Evolutionary conservation across 2,113 vertebrate species (phyloP), one percentile per base, ranked within the genome.

Genomic region (Cricetomys ansorgei): DNA sequence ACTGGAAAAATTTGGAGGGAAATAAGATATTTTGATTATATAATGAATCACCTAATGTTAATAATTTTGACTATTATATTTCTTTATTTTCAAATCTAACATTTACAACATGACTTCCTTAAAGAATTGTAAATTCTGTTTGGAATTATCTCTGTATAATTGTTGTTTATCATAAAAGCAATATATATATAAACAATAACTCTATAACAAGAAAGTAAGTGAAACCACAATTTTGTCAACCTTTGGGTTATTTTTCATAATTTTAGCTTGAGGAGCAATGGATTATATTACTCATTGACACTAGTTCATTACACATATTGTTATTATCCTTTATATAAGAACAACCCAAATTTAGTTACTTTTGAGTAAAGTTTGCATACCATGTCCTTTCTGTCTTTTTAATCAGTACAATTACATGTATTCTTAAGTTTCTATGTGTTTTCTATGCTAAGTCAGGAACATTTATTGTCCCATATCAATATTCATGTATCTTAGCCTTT

Each of bases 161-260:
- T 86, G 8, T 72, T 85, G 45, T 6, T 17, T 81, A 25, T 65
- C 16, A 72, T 89, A 50, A 76, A 91, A 59, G 3, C 11, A 91
- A 37, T 89, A 88, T 3, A 50, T 69, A 53, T 29, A 45, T 93
- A 59, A 86, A 73, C 31, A 70, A 27, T 59, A 94, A 81, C 2
- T 70, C 31, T 95, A 73, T 55, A 88, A 15, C 25, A 31, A 77
- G 40, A 88, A 92, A 96, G 2, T 70, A 76, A 94, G 45, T 90
- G 27, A 76, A 11, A 76, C 21, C 6, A 27, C 8, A 77, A 8
- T 92, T 93, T 92, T 45, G 8, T 10, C 86, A 95, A 67, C 88
- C 48, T 92, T 94, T 83, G 86, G 67, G 90, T 85, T 93, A 75
- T 67, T 91, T 85, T 94, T 50, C 17, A 65, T 37, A 48, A 73